Conservation (phyloP, 2,888 invertebrate species). For the Apodemia duryi region DNA sequence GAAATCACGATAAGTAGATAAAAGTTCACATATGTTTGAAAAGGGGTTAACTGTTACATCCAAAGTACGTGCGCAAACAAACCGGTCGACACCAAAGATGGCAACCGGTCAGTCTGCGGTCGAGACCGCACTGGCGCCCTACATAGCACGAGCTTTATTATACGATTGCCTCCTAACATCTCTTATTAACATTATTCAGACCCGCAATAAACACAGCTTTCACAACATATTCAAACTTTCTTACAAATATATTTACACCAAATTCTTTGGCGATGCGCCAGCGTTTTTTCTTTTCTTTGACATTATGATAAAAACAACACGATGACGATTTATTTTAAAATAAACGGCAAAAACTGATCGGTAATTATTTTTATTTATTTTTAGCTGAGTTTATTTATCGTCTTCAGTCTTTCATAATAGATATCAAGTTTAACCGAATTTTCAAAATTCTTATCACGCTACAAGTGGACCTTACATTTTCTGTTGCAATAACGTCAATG, state of each 20-base stretch:
- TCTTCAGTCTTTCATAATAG: too few species aligned
- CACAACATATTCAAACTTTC: slow-evolving; percentile 26
- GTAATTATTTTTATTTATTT: too few species aligned
- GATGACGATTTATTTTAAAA: background rate
- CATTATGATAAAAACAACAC: background rate
- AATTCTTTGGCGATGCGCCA: slow-evolving; percentile 24
- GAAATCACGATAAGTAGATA: slow-evolving; percentile 6
- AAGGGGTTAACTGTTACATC: slow-evolving; percentile 52
- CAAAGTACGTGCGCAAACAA: slow-evolving; percentile 51
- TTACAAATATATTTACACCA: slow-evolving; percentile 23
- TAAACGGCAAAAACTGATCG: background rate
- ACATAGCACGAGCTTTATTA: slow-evolving; percentile 48
- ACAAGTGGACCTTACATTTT: too few species aligned
- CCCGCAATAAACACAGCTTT: slow-evolving; percentile 26
- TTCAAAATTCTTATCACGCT: too few species aligned
- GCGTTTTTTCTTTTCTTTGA: background rate
- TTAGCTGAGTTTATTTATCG: too few species aligned
- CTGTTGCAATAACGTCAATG: too few species aligned
- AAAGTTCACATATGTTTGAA: slow-evolving; percentile 27
- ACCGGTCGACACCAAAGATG: slow-evolving; percentile 74
- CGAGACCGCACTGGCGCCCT: slow-evolving; percentile 54
- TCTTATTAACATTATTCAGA: slow-evolving; percentile 9
- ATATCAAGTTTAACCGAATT: too few species aligned
- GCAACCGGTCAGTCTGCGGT: slow-evolving; percentile 69
- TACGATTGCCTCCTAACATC: slow-evolving; percentile 7